These are phyloP conservation scores for Acleris cristana DNA, from an alignment of 2,888 invertebrate species.

Conservation along the genomic window DNA sequence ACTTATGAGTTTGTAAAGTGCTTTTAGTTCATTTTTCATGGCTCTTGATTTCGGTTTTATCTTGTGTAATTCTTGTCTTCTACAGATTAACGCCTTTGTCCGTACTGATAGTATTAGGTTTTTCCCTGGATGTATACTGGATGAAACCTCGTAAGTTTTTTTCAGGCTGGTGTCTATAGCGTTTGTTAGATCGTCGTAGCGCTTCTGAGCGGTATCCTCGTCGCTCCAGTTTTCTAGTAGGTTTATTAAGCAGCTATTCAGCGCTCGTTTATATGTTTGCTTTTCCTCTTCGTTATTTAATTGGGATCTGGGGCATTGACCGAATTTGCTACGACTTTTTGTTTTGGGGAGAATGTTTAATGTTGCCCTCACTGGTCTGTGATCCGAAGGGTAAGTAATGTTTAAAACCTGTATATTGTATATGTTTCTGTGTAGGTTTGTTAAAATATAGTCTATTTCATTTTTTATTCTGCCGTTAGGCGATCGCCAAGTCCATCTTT, in stretches of 20 bases:
- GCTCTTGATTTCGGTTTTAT: constrained; percentile 29
- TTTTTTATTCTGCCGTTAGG: too few species aligned
- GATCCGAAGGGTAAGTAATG: too few species aligned
- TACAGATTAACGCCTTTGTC: neutral
- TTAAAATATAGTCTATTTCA: too few species aligned
- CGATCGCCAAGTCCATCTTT: too few species aligned
- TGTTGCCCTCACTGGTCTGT: too few species aligned
- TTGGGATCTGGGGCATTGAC: too few species aligned
- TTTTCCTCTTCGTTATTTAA: too few species aligned
- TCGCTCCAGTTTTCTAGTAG: neutral
- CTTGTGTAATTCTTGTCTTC: constrained; percentile 22
- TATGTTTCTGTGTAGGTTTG: too few species aligned
- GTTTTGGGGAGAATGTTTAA: too few species aligned
- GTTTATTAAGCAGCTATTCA: neutral
- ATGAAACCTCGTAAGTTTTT: neutral
- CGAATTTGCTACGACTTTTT: too few species aligned
- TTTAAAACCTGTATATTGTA: too few species aligned
- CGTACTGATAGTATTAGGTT: neutral
- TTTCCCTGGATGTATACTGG: neutral
- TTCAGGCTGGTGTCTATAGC: neutral
- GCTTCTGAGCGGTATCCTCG: neutral
- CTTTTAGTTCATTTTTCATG: constrained; percentile 29
- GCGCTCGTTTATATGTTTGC: too few species aligned
- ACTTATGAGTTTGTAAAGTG: constrained; percentile 25
- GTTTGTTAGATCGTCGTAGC: neutral